Conservation (phyloP, 2,888 invertebrate species). For the Cephalotes varians region DNA sequence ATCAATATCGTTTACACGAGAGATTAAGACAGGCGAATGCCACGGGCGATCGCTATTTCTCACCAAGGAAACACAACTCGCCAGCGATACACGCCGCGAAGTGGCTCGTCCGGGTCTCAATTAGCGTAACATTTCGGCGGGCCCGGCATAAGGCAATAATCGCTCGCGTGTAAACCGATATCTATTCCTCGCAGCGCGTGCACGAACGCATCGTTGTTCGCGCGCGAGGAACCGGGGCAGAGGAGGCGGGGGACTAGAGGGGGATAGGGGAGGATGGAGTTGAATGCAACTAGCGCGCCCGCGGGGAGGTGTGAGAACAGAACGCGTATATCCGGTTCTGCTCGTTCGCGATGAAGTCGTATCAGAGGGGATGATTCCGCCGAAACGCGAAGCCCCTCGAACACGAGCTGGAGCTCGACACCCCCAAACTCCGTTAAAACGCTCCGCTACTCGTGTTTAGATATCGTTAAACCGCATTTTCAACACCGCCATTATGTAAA, state of each 20-base stretch:
- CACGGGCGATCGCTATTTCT: slow-evolving; percentile 39
- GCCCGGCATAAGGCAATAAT: slow-evolving; percentile 78
- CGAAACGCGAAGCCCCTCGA: slow-evolving; percentile 30
- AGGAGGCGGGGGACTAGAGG: too few species aligned
- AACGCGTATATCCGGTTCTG: slow-evolving; percentile 65
- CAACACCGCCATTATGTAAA: slow-evolving; percentile 83
- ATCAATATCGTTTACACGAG: slow-evolving; percentile 13
- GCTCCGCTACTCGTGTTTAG: slow-evolving; percentile 82
- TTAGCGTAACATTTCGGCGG: slow-evolving; percentile 78
- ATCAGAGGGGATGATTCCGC: slow-evolving; percentile 71
- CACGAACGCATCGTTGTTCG: slow-evolving; percentile 39
- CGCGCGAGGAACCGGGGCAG: slow-evolving; percentile 34
- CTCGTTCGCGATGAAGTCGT: slow-evolving; percentile 57
- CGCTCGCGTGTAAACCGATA: slow-evolving; percentile 81
- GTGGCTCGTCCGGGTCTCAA: slow-evolving; percentile 62
- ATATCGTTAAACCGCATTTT: slow-evolving; percentile 85
- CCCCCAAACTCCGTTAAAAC: slow-evolving; percentile 65
- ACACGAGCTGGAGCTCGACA: background rate
- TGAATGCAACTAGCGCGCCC: slow-evolving; percentile 24
- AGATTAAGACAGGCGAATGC: slow-evolving; percentile 11
- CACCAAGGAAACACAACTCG: slow-evolving; percentile 9
- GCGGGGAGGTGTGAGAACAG: slow-evolving; percentile 22
- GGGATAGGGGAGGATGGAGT: background rate
- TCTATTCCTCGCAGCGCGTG: slow-evolving; percentile 78
- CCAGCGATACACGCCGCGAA: slow-evolving; percentile 32